Base-by-base conservation (phyloP, 1,140 invertebrate species). In the Drosophila suzukii region DNA sequence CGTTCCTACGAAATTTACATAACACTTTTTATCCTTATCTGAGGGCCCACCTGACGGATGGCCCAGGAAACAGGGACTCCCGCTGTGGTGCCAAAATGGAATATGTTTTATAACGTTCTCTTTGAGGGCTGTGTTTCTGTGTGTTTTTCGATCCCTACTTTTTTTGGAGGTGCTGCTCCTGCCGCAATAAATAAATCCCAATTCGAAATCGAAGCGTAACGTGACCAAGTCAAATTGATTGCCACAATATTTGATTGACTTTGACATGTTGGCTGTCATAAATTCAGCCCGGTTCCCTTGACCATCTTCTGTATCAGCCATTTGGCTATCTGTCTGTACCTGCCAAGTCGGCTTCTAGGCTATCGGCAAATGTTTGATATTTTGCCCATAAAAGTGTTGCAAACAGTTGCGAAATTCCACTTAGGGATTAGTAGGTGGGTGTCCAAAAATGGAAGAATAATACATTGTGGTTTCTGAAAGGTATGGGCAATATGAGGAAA, bases 231-330 rank as follows among this genome's bases (percentile, higher is more conserved):
- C 88, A 78, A 91, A 91, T 88, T 91, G 88, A 91, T 91, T 91
- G 88, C 83, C 77, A 84, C 83, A 91, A 91, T 75, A 83, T 91
- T 91, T 91, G 89, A 91, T 91, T 91, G 84, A 91, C 89, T 91
- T 91, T 91, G 89, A 91, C 89, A 89, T 91, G 89, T 82, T 91
- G 83, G 49, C 81, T 91, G 83, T 91, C 89, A 91, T 91, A 91
- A 91, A 91, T 89, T 32, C 12, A 13, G 53, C 10, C 47, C 38
- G 32, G 61, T 47, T 74, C 36, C 41, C 59, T 68, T 66, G 57
- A 56, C 62, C 72, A 56, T 46, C 65, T 20, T 47, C 43, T 11
- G 17, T 5, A 10, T 38, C 30, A 12, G 41, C 13, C 32, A 17
- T 63, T 62, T 53, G 61, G 46, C 56, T 49, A 53, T 57, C 36